Evolutionary conservation across 2,797 vertebrate species (phyloP), one percentile per base, ranked within the genome.

Genomic region (Liparis tanakae): DNA sequence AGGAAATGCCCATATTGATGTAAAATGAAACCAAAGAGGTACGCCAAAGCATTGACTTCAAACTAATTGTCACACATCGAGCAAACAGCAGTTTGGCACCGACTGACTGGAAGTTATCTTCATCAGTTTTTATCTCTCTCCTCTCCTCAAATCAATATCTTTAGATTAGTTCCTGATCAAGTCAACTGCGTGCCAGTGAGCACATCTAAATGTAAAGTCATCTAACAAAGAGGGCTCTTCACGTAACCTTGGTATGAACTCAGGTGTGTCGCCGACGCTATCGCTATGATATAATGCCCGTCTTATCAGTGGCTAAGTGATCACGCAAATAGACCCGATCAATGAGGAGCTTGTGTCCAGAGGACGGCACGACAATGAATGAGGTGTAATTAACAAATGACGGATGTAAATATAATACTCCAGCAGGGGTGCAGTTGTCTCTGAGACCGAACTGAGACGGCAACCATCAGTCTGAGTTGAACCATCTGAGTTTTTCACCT

Each of bases 281-380:
- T 88, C 89, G 5, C 68, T 12, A 7, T 78, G 83, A 82, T 54
- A 37, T 72, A 77, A 81, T 20, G 75, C 51, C 61, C 1, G 55
- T 70, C 68, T 89, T 83, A 86, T 88, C 83, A 84, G 79, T 6
- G n/a, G 41, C 30, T 67, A 71, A 78, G 70, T 77, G 70, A 83
- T 79, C 70, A 58, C 41, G 34, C 48, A 76, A 86, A 80, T 59
- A 74, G 74, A 77, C 22, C 69, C 36, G 51, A 87, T 91, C 89
- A 73, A 86, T 91, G 69, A 76, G 25, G 34, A 68, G 64, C 66
- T 48, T 53, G 50, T 60, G 36, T 79, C 76, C 78, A 22, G 59
- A 78, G 10, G 67, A 55, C 6, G 22, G 20, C 30, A 4, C 3
- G 59, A 72, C 43, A 75, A 79, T 60, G 75, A 80, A 82, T 54